These are phyloP conservation scores for Tenualosa ilisha DNA, from an alignment of 2,797 vertebrate genomes.

Conservation along the genomic window DNA sequence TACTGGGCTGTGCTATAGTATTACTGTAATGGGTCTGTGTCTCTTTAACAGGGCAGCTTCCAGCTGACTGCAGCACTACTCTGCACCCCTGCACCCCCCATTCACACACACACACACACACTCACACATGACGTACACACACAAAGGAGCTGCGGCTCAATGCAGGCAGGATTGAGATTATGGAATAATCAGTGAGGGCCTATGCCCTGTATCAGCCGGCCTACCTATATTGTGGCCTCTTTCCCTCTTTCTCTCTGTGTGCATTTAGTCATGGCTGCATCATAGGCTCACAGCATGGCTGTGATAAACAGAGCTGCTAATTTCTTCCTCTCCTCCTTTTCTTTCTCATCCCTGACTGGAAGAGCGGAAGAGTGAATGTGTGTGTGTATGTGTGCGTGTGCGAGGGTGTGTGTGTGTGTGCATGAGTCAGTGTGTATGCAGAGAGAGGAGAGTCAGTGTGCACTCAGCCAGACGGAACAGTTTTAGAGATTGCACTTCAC, in stretches of 20 bases:
- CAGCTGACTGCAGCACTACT: not conserved
- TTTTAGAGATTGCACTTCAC: not conserved
- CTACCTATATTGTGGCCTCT: not conserved
- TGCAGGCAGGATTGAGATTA: constrained; percentile 13
- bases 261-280: constrained; percentile 42
- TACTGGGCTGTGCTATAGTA: not conserved
- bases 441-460: not conserved
- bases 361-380: not conserved
- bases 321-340: not conserved
- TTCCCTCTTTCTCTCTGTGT: not conserved
- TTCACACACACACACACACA: not conserved
- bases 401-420: not conserved
- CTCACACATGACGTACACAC: not conserved
- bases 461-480: not conserved
- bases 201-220: constrained; percentile 25
- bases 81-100: not conserved
- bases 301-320: constrained; percentile 47
- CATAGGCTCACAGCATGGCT: constrained; percentile 46
- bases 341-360: not conserved
- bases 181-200: constrained; percentile 35
- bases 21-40: not conserved
- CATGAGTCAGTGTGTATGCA: not conserved
- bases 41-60: constrained; percentile 6
- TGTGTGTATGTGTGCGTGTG: not conserved
- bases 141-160: not conserved